Evolutionary conservation across 2,113 vertebrate genomes (phyloP).

Genomic region (Phaethon lepturus): DNA sequence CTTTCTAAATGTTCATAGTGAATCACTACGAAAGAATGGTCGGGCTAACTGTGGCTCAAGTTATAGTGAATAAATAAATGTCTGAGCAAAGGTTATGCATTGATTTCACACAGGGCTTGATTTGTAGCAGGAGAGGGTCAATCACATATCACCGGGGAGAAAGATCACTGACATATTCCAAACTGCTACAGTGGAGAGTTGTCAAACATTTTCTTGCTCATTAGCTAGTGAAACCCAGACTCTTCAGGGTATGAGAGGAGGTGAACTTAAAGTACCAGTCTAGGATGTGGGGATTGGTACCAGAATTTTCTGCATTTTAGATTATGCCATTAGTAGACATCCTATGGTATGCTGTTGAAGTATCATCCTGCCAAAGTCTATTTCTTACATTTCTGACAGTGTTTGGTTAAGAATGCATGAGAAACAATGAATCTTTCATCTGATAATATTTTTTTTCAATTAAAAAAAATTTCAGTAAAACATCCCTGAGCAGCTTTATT

Average conservation of each 20-base stretch:
- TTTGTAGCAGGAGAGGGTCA: neutral
- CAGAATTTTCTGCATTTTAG: neutral
- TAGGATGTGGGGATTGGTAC: neutral
- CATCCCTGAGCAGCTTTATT: neutral
- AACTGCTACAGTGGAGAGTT: neutral
- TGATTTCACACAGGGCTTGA: neutral
- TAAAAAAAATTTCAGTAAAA: conserved; percentile 5
- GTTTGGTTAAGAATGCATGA: neutral
- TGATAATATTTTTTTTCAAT: conserved; percentile 2
- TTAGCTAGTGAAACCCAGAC: neutral
- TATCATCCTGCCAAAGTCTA: neutral
- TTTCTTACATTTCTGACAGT: neutral
- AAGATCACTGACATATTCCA: neutral
- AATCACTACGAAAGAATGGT: neutral
- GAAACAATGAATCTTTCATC: neutral
- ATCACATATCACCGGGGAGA: neutral
- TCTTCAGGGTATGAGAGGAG: neutral
- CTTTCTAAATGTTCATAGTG: neutral
- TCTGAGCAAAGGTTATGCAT: neutral
- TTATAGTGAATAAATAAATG: neutral
- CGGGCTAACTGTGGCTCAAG: neutral
- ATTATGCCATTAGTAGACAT: neutral
- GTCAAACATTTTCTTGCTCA: neutral
- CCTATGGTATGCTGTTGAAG: neutral
- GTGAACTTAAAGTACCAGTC: neutral